Percentiles rank a stretch among this genome's conserved stretches.
phyloP scores from a whole-genome alignment of 2,113 vertebrate genomes.

The Sceloporus undulatus region DNA sequence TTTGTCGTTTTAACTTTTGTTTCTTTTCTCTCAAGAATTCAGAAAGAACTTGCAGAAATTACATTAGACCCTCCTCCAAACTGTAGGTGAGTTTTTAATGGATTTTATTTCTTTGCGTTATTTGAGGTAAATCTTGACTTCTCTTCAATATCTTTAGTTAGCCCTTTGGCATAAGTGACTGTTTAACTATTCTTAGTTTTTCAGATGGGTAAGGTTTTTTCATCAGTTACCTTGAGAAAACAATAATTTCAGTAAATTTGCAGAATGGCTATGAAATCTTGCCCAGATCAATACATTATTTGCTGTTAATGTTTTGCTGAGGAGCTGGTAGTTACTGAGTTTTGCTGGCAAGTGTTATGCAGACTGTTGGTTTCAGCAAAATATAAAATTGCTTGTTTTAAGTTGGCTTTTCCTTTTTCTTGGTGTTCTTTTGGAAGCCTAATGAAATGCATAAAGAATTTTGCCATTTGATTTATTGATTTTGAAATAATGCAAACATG shows the following conservation, averaged over 20 bases:
- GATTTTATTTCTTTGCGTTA: conserved; percentile 66
- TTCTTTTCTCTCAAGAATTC: conserved; percentile 87
- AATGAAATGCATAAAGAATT: conserved; percentile 10
- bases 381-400: conserved; percentile 20
- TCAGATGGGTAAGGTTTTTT: not conserved
- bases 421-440: conserved; percentile 6
- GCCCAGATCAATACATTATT: conserved; percentile 41
- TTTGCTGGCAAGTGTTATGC: conserved; percentile 55
- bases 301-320: conserved; percentile 56
- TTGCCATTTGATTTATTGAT: conserved; percentile 43
- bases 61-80: conserved; percentile 98
- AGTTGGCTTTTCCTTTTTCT: conserved; percentile 52
- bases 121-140: conserved; percentile 12
- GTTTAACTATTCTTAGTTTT: conserved; percentile 25
- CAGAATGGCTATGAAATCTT: conserved; percentile 22
- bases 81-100: conserved; percentile 92
- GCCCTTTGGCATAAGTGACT: conserved; percentile 38
- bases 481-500: conserved; percentile 43
- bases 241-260: conserved; percentile 10
- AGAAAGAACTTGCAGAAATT: conserved; percentile 99
- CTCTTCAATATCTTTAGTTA: conserved; percentile 38
- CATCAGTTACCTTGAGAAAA: not conserved
- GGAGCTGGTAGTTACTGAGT: conserved; percentile 36
- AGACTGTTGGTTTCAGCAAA: conserved; percentile 23
- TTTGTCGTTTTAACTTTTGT: conserved; percentile 51